These are phyloP conservation scores for Apamea epomidion DNA, from an alignment of 2,888 invertebrate genomes.

Conservation along the genomic window DNA sequence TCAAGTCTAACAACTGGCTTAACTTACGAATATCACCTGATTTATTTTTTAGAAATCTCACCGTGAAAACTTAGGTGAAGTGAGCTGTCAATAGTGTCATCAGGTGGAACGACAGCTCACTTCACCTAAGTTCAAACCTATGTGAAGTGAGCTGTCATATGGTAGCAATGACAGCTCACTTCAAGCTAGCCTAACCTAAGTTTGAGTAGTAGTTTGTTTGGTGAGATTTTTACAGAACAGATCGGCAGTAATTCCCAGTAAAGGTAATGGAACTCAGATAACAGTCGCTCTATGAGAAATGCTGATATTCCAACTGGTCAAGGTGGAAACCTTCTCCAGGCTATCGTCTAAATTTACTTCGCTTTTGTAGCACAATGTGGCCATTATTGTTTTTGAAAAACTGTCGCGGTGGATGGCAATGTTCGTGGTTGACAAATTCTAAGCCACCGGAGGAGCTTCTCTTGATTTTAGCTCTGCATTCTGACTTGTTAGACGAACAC, in stretches of 20 bases:
- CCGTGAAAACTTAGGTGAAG: neutral
- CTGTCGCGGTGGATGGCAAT: slow-evolving; percentile 49
- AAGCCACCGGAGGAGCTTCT: slow-evolving; percentile 46
- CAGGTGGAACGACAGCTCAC: neutral
- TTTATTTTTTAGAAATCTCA: neutral
- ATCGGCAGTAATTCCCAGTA: neutral
- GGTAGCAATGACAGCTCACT: neutral
- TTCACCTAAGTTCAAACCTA: neutral
- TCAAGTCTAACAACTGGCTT: neutral
- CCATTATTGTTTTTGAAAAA: slow-evolving; percentile 30
- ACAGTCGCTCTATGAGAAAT: neutral
- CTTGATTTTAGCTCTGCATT: slow-evolving; percentile 72
- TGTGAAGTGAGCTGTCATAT: neutral
- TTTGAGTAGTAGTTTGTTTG: neutral
- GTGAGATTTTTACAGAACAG: neutral
- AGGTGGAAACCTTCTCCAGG: neutral
- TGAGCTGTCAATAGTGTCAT: neutral
- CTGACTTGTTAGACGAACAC: slow-evolving; percentile 41
- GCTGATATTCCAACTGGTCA: neutral
- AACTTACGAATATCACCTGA: neutral
- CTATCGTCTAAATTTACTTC: slow-evolving; percentile 12
- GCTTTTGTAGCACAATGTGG: slow-evolving; percentile 25
- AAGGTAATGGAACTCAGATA: neutral
- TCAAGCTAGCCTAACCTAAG: neutral
- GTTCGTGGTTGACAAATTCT: slow-evolving; percentile 21